A percentile compares a stretch with the other conserved stretches of the same genome.
These are phyloP conservation scores for Dermolepida albohirtum DNA, from an alignment of 2,888 invertebrate genomes.

Conservation along the genomic window DNA sequence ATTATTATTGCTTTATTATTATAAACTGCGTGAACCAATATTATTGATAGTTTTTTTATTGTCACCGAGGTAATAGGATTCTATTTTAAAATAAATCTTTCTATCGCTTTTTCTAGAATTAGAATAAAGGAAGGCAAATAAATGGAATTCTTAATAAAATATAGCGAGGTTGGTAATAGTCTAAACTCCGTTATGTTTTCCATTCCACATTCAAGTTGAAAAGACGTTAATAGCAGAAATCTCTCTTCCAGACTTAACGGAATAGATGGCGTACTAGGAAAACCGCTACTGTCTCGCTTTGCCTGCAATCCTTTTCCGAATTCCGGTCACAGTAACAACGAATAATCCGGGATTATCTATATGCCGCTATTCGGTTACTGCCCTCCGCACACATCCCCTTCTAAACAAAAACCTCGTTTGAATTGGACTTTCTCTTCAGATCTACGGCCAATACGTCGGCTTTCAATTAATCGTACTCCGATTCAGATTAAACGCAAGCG, in stretches of 20 bases:
- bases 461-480: constrained; percentile 23
- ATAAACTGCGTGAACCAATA: too few species aligned
- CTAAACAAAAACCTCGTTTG: constrained; percentile 20
- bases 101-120: too few species aligned
- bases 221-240: constrained; percentile 27
- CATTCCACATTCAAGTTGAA: constrained; percentile 17
- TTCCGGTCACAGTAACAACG: constrained; percentile 32
- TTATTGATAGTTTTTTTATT: too few species aligned
- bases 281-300: constrained; percentile 17
- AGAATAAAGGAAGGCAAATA: too few species aligned
- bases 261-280: constrained; percentile 21
- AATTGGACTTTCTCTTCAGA: constrained; percentile 3
- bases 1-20: too few species aligned
- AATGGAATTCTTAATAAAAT: too few species aligned
- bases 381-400: not conserved
- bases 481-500: constrained; percentile 14
- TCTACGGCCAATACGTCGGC: not conserved
- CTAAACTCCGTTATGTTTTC: constrained; percentile 10
- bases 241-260: constrained; percentile 28
- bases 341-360: constrained; percentile 31
- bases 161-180: not conserved
- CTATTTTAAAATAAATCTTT: too few species aligned
- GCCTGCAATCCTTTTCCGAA: constrained; percentile 18
- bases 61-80: too few species aligned
- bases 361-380: constrained; percentile 2